phyloP scores from a whole-genome alignment of 2,888 invertebrate species.

The Homarus gammarus region DNA sequence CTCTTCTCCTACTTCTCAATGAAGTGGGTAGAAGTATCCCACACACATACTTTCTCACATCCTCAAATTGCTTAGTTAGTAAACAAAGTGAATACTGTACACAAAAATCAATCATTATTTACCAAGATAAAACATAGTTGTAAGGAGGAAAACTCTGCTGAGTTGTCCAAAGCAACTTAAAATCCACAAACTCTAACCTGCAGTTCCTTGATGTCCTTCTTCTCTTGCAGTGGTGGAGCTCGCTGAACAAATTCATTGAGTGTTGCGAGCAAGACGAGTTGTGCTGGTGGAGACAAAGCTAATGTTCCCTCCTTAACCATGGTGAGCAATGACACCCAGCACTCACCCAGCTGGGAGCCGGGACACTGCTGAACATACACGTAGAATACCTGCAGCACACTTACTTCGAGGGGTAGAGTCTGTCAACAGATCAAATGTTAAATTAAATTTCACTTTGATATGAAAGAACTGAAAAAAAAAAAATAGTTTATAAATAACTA shows the following conservation, averaged over 20 bases:
- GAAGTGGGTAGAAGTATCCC: too few relatives aligned
- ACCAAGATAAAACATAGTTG: too few relatives aligned
- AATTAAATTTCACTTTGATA: too few relatives aligned
- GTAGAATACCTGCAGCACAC: slow-evolving; percentile 89
- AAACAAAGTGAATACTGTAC: background rate
- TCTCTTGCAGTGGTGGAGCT: slow-evolving; percentile 86
- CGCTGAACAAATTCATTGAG: slow-evolving; percentile 91
- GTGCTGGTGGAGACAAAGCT: slow-evolving; percentile 86
- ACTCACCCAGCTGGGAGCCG: slow-evolving; percentile 86
- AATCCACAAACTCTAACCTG: slow-evolving; percentile 57
- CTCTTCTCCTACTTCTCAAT: too few relatives aligned
- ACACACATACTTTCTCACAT: background rate
- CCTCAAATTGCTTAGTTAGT: background rate
- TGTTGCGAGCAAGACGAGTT: slow-evolving; percentile 88
- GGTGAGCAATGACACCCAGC: slow-evolving; percentile 88
- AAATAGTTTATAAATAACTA: too few relatives aligned
- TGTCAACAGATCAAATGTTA: slow-evolving; percentile 76
- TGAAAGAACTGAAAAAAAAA: too few relatives aligned
- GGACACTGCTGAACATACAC: slow-evolving; percentile 82
- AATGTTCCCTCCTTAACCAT: slow-evolving; percentile 87
- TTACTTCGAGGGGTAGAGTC: slow-evolving; percentile 85
- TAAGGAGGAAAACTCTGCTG: too few relatives aligned
- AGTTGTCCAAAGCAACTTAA: too few relatives aligned
- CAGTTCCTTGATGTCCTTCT: slow-evolving; percentile 85
- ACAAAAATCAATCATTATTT: too few relatives aligned